Evolutionary conservation across 2,797 vertebrate genomes (phyloP), one percentile per base, ranked within the genome.

Genomic region (Loriculus beryllinus): DNA sequence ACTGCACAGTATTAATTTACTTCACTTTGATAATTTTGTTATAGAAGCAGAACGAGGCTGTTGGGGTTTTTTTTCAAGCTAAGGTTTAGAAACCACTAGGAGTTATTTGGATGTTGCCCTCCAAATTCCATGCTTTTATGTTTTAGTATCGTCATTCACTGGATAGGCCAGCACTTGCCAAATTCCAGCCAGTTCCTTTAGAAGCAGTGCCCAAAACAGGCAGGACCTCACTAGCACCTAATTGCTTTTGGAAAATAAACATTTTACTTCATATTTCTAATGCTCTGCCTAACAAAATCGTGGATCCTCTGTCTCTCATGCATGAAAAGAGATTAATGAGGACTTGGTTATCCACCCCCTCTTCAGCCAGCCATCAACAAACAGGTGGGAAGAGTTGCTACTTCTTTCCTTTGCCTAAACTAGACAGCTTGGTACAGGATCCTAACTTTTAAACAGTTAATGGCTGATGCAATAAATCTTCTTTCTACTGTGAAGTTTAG

Each of bases 191-290:
- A 67, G 17, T 14, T 76, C 74, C 81, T 95, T 93, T 3, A 47
- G 77, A 90, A 88, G 80, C 63, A 43, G 65, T 52, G 88, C 78
- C 88, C 83, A 74, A 82, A 93, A 4, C 70, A 86, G 86, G 57
- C 86, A 88, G 63, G 63, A 57, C 60, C 47, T 95, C 94, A 79
- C 67, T 86, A 72, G n/a, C 90, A 95, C 90, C 81, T 93, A 84
- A 95, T 74, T 93, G 63, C 86, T 70, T 64, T 76, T 48, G 92
- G 71, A 96, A 95, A 95, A 76, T 52, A 88, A 96, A 96, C 81
- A 93, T 80, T 95, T 94, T 92, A 90, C 91, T 42, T 95, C 92
- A 67, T 95, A 9, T 92, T 95, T 95, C 63, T 92, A 92, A 7
- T 0, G 10, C 37, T 69, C 67, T 93, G 77, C 62, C 67, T 82